Conservation (phyloP, 2,888 invertebrate genomes). For the Rotaria magnacalcarata region DNA sequence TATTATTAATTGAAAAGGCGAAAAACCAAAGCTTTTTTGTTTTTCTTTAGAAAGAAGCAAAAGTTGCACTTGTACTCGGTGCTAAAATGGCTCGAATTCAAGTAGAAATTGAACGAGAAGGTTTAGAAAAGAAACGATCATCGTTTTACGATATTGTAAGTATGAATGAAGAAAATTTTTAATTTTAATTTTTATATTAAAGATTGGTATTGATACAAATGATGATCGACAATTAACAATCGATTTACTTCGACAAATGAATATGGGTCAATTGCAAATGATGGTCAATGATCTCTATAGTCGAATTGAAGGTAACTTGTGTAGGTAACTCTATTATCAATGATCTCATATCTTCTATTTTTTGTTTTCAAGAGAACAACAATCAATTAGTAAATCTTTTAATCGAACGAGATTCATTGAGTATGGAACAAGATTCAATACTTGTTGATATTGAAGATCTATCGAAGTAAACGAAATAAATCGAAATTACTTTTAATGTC, state of each 20-base stretch:
- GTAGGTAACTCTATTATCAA: too few relatives aligned
- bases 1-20: not conserved
- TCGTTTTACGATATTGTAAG: conserved; percentile 64
- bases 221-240: conserved; percentile 72
- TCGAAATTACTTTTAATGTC: not conserved
- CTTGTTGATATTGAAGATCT: conserved; percentile 92
- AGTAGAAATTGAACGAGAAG: not conserved
- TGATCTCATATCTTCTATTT: conserved; percentile 41
- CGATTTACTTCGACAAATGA: conserved; percentile 82
- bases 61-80: not conserved
- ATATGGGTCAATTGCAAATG: conserved; percentile 84
- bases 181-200: conserved; percentile 49
- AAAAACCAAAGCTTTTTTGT: not conserved
- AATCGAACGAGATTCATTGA: conserved; percentile 85
- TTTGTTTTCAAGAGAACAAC: conserved; percentile 67
- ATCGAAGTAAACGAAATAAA: conserved; percentile 62
- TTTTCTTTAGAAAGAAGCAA: not conserved
- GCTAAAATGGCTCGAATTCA: conserved; percentile 18
- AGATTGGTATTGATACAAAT: conserved; percentile 72
- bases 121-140: not conserved
- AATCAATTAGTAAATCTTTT: conserved; percentile 80
- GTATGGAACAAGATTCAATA: conserved; percentile 96
- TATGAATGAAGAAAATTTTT: conserved; percentile 8
- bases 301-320: conserved; percentile 72
- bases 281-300: conserved; percentile 88